phyloP scores from a whole-genome alignment of 2,888 invertebrate genomes.

The Athalia cordata region DNA sequence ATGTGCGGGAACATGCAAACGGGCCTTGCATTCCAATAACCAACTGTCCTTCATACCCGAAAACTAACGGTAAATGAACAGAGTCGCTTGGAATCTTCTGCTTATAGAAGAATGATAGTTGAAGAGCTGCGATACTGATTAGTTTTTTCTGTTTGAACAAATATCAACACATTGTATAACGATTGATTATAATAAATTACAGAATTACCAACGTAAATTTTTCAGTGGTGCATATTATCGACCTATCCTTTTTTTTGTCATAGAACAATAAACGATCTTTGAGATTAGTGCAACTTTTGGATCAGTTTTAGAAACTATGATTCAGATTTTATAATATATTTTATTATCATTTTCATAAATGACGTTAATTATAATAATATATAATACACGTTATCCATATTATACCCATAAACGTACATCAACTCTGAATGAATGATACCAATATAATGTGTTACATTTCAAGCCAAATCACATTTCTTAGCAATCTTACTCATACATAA shows the following conservation, averaged over 20 bases:
- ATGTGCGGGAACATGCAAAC: not conserved
- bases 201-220: no score
- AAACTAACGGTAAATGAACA: not conserved
- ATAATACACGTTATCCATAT: conserved; percentile 64
- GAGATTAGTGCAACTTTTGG: not conserved
- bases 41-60: not conserved
- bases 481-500: conserved; percentile 69
- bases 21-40: not conserved
- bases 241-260: no score
- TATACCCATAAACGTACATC: conserved; percentile 63
- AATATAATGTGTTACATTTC: conserved; percentile 66
- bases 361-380: conserved; percentile 64
- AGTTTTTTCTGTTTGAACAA: no score
- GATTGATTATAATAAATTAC: no score
- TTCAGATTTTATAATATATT: conserved; percentile 34
- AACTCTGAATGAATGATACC: conserved; percentile 59
- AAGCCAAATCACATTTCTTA: conserved; percentile 63
- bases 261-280: not conserved
- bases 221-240: no score
- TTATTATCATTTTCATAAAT: conserved; percentile 52
- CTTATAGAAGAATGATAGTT: no score
- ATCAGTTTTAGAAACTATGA: not conserved
- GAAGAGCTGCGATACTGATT: no score
- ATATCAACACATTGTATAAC: no score
- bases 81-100: no score